Evolutionary conservation across 2,113 vertebrate genomes (phyloP).

Genomic region (Sander lucioperca): DNA sequence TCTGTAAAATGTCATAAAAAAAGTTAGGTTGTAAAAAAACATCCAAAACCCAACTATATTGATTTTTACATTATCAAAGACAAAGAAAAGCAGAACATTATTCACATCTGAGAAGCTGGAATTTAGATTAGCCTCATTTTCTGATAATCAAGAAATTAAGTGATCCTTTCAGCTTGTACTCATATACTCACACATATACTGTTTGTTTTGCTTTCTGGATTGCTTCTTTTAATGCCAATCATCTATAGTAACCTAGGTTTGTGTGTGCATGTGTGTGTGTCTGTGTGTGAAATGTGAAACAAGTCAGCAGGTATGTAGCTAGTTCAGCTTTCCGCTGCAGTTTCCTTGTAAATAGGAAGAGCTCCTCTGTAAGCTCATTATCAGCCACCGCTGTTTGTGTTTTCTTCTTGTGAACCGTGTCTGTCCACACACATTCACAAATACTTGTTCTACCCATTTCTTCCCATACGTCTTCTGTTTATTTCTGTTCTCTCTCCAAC

Average conservation of each 20-base stretch:
- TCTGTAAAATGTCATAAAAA: too few relatives aligned
- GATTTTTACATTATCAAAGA: not conserved
- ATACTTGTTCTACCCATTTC: slow-evolving; percentile 14
- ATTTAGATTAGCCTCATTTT: not conserved
- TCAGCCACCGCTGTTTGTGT: slow-evolving; percentile 54
- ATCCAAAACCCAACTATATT: not conserved
- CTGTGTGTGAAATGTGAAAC: slow-evolving; percentile 28
- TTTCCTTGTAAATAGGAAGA: slow-evolving; percentile 67
- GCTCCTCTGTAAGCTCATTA: slow-evolving; percentile 69
- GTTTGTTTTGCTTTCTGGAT: not conserved
- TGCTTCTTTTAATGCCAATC: slow-evolving; percentile 2
- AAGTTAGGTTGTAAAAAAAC: too few relatives aligned
- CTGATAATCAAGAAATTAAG: not conserved
- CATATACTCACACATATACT: not conserved
- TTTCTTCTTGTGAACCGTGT: slow-evolving; percentile 35
- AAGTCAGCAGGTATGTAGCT: slow-evolving; percentile 56
- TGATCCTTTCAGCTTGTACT: not conserved
- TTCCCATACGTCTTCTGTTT: slow-evolving; percentile 28
- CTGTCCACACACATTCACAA: slow-evolving; percentile 11
- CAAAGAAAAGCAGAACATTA: not conserved
- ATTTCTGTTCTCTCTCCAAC: slow-evolving; percentile 31
- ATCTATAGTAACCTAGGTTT: not conserved
- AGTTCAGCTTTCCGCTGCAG: slow-evolving; percentile 57
- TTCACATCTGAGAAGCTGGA: not conserved
- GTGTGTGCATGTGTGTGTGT: slow-evolving; percentile 11